These are phyloP conservation scores for Drosophila aff. DNA, from an alignment of 1,140 invertebrate species.

Conservation along the genomic window DNA sequence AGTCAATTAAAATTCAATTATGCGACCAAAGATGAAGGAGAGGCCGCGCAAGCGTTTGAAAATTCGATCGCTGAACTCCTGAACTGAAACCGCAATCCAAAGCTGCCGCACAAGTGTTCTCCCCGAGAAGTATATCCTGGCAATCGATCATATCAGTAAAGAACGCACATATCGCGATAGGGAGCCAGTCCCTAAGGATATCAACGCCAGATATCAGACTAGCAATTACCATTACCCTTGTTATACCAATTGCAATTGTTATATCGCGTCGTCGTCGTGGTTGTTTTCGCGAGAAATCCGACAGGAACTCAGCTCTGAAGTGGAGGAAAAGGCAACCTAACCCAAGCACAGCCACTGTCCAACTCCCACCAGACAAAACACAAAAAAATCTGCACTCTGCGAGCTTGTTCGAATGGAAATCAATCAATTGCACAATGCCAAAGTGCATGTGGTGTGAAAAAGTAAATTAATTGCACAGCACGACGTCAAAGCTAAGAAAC, in stretches of 20 bases:
- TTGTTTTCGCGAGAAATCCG: conserved; percentile 9
- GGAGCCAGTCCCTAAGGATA: conserved; percentile 8
- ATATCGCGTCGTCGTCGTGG: background rate
- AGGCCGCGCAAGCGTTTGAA: conserved; percentile 79
- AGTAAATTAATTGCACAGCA: conserved; percentile 73
- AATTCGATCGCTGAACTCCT: conserved; percentile 60
- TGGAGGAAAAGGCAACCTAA: conserved; percentile 21
- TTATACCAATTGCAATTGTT: conserved; percentile 34
- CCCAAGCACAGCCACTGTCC: conserved; percentile 20
- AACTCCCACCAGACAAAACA: conserved; percentile 12
- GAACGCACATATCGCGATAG: conserved; percentile 29
- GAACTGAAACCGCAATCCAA: conserved; percentile 37
- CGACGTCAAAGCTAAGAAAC: conserved; percentile 48
- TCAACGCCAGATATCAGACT: conserved; percentile 22
- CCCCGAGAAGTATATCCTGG: conserved; percentile 26
- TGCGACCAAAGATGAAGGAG: conserved; percentile 73
- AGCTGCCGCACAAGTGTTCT: conserved; percentile 34
- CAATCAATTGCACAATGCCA: conserved; percentile 70
- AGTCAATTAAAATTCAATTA: conserved; percentile 82
- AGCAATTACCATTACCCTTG: conserved; percentile 35
- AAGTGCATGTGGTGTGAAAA: conserved; percentile 70
- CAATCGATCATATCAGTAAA: conserved; percentile 48
- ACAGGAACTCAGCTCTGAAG: background rate
- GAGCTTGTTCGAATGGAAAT: conserved; percentile 63
- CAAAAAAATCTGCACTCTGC: conserved; percentile 8